phyloP scores from a whole-genome alignment of 35 echinoderm and acorn worm genomes.

The Ptychodera flava region DNA sequence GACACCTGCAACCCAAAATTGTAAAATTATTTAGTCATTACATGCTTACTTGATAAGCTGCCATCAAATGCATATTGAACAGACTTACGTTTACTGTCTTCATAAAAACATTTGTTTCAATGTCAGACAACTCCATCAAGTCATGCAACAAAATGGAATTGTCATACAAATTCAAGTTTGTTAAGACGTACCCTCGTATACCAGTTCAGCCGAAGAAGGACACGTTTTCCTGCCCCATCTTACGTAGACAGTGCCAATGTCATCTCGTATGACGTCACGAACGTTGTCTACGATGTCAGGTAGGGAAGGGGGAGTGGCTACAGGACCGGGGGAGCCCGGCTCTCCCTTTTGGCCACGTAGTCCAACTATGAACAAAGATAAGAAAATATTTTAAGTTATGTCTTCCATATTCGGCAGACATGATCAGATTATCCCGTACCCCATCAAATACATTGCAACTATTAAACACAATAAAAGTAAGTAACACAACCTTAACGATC shows the following conservation, averaged over 20 bases:
- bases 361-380: not conserved
- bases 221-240: constrained; percentile 34
- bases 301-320: not conserved
- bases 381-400: not conserved
- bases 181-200: constrained; percentile 6
- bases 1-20: constrained; percentile 3
- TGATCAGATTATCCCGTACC: not conserved
- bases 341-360: not conserved
- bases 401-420: not conserved
- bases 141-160: not conserved
- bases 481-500: not conserved
- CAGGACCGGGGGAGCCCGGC: no score
- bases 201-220: constrained; percentile 8
- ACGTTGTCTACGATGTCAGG: not conserved
- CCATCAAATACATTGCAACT: no score
- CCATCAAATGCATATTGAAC: not conserved
- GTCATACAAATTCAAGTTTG: not conserved
- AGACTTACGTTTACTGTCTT: not conserved
- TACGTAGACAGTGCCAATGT: constrained; percentile 10
- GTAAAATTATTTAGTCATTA: not conserved
- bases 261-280: not conserved
- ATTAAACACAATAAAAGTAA: no score
- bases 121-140: not conserved
- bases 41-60: not conserved
- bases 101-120: not conserved